Evolutionary conservation across 2,113 vertebrate genomes (phyloP), one percentile per base, ranked within the genome.

Genomic region (Aspiorhynchus laticeps): DNA sequence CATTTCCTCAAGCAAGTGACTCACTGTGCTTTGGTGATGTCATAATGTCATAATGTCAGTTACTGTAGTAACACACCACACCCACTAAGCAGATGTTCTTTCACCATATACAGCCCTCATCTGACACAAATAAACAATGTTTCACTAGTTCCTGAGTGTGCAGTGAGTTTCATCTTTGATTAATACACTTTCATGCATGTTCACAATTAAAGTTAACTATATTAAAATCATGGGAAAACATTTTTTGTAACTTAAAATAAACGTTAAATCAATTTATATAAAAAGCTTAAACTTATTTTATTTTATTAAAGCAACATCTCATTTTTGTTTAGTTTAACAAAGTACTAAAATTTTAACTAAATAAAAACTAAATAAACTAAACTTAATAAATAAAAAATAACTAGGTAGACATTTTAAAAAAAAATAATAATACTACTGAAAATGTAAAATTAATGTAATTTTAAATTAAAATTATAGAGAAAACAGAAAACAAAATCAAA

Each of bases 31-130:
- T 65, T 63, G 74, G 28, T 67, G 74, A 51, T 17, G 63, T 79
- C 26, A 85, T 15, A n/a, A 63, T n/a, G 10, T 26, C 2, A 46
- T 43, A 65, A 63, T 67, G 10, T 7, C 9, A 51, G 80, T 65
- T 38, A 19, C 79, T 65, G 7, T 81, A 41, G 53, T 17, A 81
- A 81, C 43, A 15, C 43, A 36, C 63, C 81, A 73, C 65, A 73
- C 81, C 59, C 80, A 82, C 61, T 67, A 38, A 48, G 26, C n/a
- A 31, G n/a, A 48, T 15, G 80, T 43, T 69, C 26, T 69, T 26
- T 65, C 5, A 43, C 33, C 56, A 63, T 43, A 38, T 56, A 11
- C 36, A 15, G 53, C 56, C 17, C 2, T 17, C 19, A 19, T 17
- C 31, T 65, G 80, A 67, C 80, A 43, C 11, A 33, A 67, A 67